Conservation (phyloP, 2,888 invertebrate species). For the Exocentrus adspersus region DNA sequence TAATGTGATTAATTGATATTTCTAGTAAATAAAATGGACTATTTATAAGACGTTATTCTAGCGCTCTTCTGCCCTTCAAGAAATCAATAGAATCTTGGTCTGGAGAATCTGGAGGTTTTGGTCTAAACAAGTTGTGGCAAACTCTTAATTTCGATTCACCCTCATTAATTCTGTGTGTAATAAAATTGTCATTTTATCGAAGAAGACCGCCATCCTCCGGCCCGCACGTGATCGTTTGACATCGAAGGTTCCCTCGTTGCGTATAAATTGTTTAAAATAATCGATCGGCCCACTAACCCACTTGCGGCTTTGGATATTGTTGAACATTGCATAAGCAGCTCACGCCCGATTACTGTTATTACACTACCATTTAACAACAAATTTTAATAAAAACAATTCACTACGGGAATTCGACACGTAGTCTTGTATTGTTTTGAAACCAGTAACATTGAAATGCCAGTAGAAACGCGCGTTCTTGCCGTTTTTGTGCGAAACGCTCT, state of each 20-base stretch:
- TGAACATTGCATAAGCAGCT: slow-evolving; percentile 31
- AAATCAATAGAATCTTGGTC: too few species aligned
- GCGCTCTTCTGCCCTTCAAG: too few species aligned
- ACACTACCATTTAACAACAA: slow-evolving; percentile 16
- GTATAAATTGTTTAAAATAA: slow-evolving; percentile 37
- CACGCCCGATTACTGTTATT: slow-evolving; percentile 30
- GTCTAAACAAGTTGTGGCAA: too few species aligned
- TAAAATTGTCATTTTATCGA: background rate
- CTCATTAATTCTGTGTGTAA: too few species aligned
- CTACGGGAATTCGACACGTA: slow-evolving; percentile 24
- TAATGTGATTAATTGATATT: too few species aligned
- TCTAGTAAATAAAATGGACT: too few species aligned
- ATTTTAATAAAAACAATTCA: slow-evolving; percentile 18
- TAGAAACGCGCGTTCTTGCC: background rate
- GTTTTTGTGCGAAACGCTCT: background rate
- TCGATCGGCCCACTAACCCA: slow-evolving; percentile 41
- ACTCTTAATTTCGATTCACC: too few species aligned
- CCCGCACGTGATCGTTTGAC: background rate
- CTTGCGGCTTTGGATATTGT: slow-evolving; percentile 32
- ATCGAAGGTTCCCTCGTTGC: background rate
- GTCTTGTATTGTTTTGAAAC: slow-evolving; percentile 13
- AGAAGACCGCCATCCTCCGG: background rate
- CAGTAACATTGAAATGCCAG: slow-evolving; percentile 10
- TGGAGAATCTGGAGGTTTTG: too few species aligned
- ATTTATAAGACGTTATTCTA: too few species aligned